Percentiles rank a stretch among this genome's conserved stretches.
Evolutionary conservation across 2,113 vertebrate genomes (phyloP).

Genomic region (Myrmecobius fasciatus): DNA sequence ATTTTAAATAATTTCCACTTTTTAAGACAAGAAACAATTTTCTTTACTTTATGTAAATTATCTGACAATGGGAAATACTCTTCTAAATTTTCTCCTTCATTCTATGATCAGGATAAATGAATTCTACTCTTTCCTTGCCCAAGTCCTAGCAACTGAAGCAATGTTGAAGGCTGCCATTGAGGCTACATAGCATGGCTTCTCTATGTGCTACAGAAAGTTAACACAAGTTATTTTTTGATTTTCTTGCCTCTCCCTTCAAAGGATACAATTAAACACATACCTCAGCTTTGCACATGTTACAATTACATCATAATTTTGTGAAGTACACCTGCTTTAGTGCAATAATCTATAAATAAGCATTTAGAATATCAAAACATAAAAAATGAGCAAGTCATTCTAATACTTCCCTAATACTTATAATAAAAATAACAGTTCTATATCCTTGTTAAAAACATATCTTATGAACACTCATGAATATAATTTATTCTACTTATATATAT

Average conservation of each 20-base stretch:
- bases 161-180: neutral
- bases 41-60: neutral
- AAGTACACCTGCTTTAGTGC: neutral
- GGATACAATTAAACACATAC: conserved; percentile 22
- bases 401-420: too few relatives aligned
- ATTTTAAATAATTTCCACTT: neutral
- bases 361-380: conserved; percentile 12
- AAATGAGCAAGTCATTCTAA: neutral
- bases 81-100: neutral
- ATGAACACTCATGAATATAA: too few relatives aligned
- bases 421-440: neutral
- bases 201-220: neutral
- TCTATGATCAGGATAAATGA: neutral
- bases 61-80: neutral
- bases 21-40: neutral
- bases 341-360: conserved; percentile 37
- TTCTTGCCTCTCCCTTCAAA: conserved; percentile 30
- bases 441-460: conserved; percentile 7
- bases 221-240: neutral
- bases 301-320: conserved; percentile 1
- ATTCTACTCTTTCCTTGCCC: neutral
- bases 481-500: too few relatives aligned
- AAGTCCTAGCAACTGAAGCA: neutral
- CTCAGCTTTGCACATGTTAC: neutral
- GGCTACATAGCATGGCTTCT: neutral